Evolutionary conservation across 2,797 vertebrate species (phyloP), one percentile per base, ranked within the genome.

Genomic region (Dryobates pubescens): DNA sequence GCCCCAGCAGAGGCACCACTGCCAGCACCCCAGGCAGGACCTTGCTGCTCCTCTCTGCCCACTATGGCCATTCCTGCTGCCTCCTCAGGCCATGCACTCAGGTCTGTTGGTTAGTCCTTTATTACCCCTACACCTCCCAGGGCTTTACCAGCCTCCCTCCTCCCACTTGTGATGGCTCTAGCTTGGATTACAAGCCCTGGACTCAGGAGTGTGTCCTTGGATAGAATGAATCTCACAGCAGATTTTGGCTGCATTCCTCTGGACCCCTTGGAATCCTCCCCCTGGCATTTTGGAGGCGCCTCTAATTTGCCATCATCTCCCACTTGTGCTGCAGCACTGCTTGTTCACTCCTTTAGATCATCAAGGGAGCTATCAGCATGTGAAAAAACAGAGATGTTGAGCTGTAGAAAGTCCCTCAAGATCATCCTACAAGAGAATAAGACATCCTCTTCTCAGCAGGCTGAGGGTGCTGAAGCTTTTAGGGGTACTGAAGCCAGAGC

Each of bases 131-230:
- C 43, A 26, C 47, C 30, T 94, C 70, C 79, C 67, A 73, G 56
- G 74, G 65, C 72, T 93, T 90, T 86, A 32, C 75, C 15, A 57
- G 63, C 76, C 79, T 85, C 81, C 51, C 65, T 18, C 36, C 57
- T 87, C 88, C 88, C 90, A 53, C 34, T 61, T 78, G 43, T 75
- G 59, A 92, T 89, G 93, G 87, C 84, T 90, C 90, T 92, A 26
- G 70, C 63, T 83, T 86, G 82, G 73, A 92, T 86, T 94, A 89
- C 84, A 89, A 92, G 32, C 34, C 30, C 53, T 83, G 86, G 89
- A 89, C 83, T 90, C 92, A 93, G 90, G 89, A 93, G 53, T 57
- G 83, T 73, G 76, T 88, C 57, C 70, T 93, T 89, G 85, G 79
- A 86, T 7, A 4, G 84, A 81, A 61, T 76, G 54, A 87, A 94